phyloP scores from a whole-genome alignment of 2,113 vertebrate genomes.

The Heterocephalus glaber region DNA sequence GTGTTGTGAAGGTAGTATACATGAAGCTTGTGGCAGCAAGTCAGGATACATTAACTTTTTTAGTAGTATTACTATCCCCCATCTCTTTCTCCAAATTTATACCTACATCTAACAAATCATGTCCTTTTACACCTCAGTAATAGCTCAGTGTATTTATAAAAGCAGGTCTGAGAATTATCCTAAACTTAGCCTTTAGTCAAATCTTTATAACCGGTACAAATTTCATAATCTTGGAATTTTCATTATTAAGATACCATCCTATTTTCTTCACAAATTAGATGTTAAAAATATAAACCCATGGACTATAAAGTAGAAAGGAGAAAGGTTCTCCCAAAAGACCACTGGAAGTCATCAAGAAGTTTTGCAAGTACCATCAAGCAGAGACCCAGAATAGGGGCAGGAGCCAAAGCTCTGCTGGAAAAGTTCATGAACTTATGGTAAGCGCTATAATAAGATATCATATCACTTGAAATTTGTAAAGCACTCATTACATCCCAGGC shows the following conservation, averaged over 20 bases:
- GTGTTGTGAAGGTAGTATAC: neutral
- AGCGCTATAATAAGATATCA: neutral
- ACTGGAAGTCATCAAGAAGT: too few species aligned
- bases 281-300: neutral
- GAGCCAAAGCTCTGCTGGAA: neutral
- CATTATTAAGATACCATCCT: neutral
- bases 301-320: neutral
- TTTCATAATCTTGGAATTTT: neutral
- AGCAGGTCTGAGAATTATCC: neutral
- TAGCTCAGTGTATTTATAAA: neutral
- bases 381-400: neutral
- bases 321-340: neutral
- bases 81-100: neutral
- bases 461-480: neutral
- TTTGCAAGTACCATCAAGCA: neutral
- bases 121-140: neutral
- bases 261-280: neutral
- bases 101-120: neutral
- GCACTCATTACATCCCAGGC: too few species aligned
- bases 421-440: neutral
- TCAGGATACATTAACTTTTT: neutral
- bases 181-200: neutral
- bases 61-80: neutral
- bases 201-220: neutral
- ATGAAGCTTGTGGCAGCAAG: neutral